Percentiles rank a stretch among this genome's conserved stretches.
Evolutionary conservation across 2,888 invertebrate genomes (phyloP).

Genomic region (Salticus scenicus): DNA sequence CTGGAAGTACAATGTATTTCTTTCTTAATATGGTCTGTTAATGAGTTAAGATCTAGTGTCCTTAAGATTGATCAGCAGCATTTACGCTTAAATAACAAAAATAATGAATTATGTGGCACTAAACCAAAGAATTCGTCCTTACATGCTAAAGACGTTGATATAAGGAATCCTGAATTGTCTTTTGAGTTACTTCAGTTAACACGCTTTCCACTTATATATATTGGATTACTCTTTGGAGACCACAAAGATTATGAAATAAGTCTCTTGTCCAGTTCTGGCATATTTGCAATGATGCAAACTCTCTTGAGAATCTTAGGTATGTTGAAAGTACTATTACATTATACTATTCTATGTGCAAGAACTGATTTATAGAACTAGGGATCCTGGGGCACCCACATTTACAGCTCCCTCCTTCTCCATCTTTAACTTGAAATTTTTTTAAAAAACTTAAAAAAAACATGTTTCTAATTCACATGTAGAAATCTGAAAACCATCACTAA

Average conservation of each 20-base stretch:
- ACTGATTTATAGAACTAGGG: too few relatives aligned
- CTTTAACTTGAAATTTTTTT: too few relatives aligned
- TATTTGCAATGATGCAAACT: slow-evolving; percentile 87
- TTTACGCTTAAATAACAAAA: background rate
- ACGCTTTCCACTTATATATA: slow-evolving; percentile 82
- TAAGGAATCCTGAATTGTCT: slow-evolving; percentile 13
- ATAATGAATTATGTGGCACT: slow-evolving; percentile 21
- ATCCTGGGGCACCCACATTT: too few relatives aligned
- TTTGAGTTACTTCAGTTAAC: slow-evolving; percentile 72
- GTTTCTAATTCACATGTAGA: too few relatives aligned
- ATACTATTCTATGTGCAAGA: too few relatives aligned
- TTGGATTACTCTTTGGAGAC: slow-evolving; percentile 84
- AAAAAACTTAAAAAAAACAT: too few relatives aligned
- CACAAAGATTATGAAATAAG: slow-evolving; percentile 85
- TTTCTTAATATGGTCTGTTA: slow-evolving; percentile 84
- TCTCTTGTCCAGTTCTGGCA: slow-evolving; percentile 88
- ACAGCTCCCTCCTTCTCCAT: too few relatives aligned
- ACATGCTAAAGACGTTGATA: slow-evolving; percentile 10
- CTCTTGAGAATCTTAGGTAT: slow-evolving; percentile 84
- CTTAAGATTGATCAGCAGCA: slow-evolving; percentile 74
- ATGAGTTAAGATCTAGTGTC: slow-evolving; percentile 79
- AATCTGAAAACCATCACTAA: too few relatives aligned
- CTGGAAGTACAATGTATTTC: slow-evolving; percentile 83
- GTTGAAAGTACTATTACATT: too few relatives aligned
- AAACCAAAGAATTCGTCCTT: slow-evolving; percentile 29